Evolutionary conservation across 2,797 vertebrate species (phyloP).

Genomic region (Chlorospingus flavigularis): DNA sequence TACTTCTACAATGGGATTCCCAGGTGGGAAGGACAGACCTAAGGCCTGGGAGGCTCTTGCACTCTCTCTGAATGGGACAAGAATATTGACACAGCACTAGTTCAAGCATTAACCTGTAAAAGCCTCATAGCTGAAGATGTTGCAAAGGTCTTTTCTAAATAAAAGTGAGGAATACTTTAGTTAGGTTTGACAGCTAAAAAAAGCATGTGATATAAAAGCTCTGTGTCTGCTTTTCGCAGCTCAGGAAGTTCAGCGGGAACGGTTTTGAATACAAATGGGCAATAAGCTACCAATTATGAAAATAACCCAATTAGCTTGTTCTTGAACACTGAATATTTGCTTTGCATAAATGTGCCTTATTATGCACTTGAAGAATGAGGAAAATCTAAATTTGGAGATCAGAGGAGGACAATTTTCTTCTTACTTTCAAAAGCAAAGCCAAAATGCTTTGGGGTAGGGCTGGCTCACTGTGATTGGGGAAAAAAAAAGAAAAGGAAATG

Average conservation of each 20-base stretch:
- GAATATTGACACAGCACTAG: background rate
- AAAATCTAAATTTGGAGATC: background rate
- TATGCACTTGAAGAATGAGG: background rate
- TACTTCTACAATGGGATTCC: background rate
- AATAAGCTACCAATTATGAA: constrained; percentile 41
- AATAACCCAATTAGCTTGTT: constrained; percentile 41
- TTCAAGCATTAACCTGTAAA: background rate
- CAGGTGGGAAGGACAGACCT: background rate
- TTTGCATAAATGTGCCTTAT: constrained; percentile 33
- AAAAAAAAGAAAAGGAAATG: background rate
- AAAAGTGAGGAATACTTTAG: background rate
- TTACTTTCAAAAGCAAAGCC: background rate
- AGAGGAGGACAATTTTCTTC: background rate
- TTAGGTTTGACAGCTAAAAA: background rate
- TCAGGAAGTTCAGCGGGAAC: background rate
- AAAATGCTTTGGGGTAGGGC: background rate
- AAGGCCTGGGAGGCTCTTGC: background rate
- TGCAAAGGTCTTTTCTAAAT: background rate
- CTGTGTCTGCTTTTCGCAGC: background rate
- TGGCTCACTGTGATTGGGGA: background rate
- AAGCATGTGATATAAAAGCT: background rate
- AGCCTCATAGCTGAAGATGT: background rate
- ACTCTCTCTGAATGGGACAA: background rate
- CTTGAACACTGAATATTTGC: constrained; percentile 14
- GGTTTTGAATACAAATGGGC: constrained; percentile 35